Percentiles rank a stretch among this genome's conserved stretches.
phyloP scores from a whole-genome alignment of 2,113 vertebrate species.

The Symphodus melops region DNA sequence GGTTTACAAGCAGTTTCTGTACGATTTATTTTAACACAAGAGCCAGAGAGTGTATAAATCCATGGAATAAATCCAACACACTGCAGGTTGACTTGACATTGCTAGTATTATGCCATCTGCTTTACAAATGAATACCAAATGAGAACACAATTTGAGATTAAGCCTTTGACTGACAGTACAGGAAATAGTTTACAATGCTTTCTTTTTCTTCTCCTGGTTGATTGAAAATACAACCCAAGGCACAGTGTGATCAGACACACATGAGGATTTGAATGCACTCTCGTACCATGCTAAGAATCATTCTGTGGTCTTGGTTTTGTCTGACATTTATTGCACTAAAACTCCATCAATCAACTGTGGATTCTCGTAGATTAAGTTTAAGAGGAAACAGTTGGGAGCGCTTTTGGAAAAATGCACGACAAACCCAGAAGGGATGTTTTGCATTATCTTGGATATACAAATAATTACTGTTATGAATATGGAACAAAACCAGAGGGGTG shows the following conservation, averaged over 20 bases:
- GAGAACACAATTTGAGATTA: conserved; percentile 35
- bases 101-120: conserved; percentile 52
- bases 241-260: conserved; percentile 16
- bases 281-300: conserved; percentile 44
- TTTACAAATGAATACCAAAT: conserved; percentile 66
- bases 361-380: conserved; percentile 36
- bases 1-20: not conserved
- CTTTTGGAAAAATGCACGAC: conserved; percentile 17
- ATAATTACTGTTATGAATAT: conserved; percentile 27
- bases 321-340: conserved; percentile 35
- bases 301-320: conserved; percentile 61
- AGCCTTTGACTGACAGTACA: conserved; percentile 59
- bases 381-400: conserved; percentile 13
- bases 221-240: conserved; percentile 50
- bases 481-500: conserved; percentile 19
- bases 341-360: conserved; percentile 52
- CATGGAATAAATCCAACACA: not conserved
- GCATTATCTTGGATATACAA: conserved; percentile 28
- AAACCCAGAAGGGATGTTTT: conserved; percentile 8
- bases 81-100: not conserved
- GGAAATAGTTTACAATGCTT: conserved; percentile 65
- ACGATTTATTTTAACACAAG: conserved; percentile 1
- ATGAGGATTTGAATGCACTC: conserved; percentile 19
- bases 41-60: conserved; percentile 16
- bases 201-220: conserved; percentile 28